Base-by-base conservation (phyloP, 2,888 invertebrate genomes). In the Silvanus unidentatus region DNA sequence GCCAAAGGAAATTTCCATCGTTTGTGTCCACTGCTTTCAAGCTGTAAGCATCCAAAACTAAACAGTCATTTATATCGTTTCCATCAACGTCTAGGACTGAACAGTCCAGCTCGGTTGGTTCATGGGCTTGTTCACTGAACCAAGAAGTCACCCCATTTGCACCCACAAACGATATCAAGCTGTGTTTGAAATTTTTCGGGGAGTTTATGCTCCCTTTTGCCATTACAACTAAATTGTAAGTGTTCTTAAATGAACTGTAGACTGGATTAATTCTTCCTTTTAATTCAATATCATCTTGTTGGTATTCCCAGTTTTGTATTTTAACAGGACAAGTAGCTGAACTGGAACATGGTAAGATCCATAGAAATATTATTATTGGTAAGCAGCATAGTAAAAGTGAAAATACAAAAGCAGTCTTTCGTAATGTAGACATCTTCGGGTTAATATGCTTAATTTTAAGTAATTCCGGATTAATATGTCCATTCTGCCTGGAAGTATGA, bases 261-360 rank as follows among this genome's bases (percentile, higher is more conserved):
- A 86, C 84, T 0, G 85, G 78, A 68, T 82, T 83, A 11, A 86
- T 81, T 9, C 78, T 76, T 1, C 86, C 86, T 27, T 81, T 81
- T 1, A 87, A 68, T 64, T 86, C 86, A 46, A 84, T 77, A 57
- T 80, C 80, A 14, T 82, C 80, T 54, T 82, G 83, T 34, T 81
- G 79, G 39, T 80, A 74, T 48, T 83, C 77, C 84, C 84, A 85
- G 55, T 81, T 83, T 6, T 79, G 77, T 0, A 81, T 80, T 62
- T 77, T 80, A 14, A 79, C 70, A 9, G 81, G 77, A 55, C 88
- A 88, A 41, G 82, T 79, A 11, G 80, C 78, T 4, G 77, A 77
- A 60, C 84, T 82, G 2, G 81, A 78, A 60, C 89, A 90, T 0
- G 89, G 89, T 56, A 85, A 72, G 10, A 83, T 79, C 83, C 84